Evolutionary conservation across 2,113 vertebrate species (phyloP).

Genomic region (Epinephelus lanceolatus): DNA sequence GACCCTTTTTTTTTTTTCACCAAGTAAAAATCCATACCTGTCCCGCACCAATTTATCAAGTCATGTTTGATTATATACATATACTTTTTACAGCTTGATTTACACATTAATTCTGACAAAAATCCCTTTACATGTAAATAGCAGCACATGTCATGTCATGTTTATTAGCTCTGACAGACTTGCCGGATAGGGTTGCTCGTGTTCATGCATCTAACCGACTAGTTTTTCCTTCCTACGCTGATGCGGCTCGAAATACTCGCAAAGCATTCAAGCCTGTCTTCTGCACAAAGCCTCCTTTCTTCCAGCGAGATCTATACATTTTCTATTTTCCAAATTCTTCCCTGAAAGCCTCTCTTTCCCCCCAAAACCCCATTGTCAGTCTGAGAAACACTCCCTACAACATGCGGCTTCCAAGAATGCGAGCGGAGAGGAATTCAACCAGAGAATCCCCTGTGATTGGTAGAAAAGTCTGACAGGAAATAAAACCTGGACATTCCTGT

Average conservation of each 20-base stretch:
- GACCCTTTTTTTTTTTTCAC: conserved; percentile 56
- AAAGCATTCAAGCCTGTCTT: conserved; percentile 29
- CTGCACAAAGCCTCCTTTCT: conserved; percentile 66
- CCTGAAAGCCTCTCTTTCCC: conserved; percentile 26
- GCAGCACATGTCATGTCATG: neutral
- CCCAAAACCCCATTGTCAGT: conserved; percentile 19
- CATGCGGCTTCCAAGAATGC: conserved; percentile 50
- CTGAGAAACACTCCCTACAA: conserved; percentile 30
- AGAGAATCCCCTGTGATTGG: conserved; percentile 58
- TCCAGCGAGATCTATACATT: conserved; percentile 58
- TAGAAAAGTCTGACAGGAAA: conserved; percentile 59
- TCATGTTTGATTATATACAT: conserved; percentile 59
- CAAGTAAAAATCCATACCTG: conserved; percentile 64
- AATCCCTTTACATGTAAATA: conserved; percentile 32
- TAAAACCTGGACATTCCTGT: conserved; percentile 72
- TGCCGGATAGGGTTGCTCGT: conserved; percentile 15
- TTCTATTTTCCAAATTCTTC: conserved; percentile 41
- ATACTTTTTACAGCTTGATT: conserved; percentile 31
- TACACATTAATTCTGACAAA: conserved; percentile 41
- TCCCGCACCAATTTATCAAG: conserved; percentile 59
- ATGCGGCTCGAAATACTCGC: conserved; percentile 30
- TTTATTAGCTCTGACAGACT: conserved; percentile 40
- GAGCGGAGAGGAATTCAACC: conserved; percentile 54
- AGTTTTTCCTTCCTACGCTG: conserved; percentile 2
- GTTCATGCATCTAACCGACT: neutral